Percentiles rank a stretch among this genome's conserved stretches.
phyloP scores from a whole-genome alignment of 2,888 invertebrate genomes.

The Ophonus ardosiacus region DNA sequence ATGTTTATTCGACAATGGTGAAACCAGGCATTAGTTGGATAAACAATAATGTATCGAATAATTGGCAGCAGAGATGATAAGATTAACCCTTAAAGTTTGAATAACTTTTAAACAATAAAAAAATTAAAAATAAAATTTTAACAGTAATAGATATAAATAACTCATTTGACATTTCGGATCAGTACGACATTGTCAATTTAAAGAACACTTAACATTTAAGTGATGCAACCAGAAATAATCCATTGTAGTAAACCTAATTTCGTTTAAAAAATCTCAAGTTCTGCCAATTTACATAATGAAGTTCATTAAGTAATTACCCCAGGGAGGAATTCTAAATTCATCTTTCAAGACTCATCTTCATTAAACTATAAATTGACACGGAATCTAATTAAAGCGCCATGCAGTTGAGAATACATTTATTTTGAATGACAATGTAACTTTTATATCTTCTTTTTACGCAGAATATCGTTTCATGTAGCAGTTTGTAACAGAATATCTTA shows the following conservation, averaged over 20 bases:
- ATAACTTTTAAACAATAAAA: too few relatives aligned
- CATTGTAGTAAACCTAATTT: background rate
- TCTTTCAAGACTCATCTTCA: slow-evolving; percentile 54
- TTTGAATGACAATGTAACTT: slow-evolving; percentile 43
- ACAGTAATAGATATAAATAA: too few relatives aligned
- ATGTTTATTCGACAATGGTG: too few relatives aligned
- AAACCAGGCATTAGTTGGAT: too few relatives aligned
- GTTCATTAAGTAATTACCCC: slow-evolving; percentile 52
- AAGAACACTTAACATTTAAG: too few relatives aligned
- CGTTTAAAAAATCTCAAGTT: slow-evolving; percentile 26
- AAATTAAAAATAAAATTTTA: too few relatives aligned
- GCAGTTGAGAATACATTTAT: slow-evolving; percentile 23
- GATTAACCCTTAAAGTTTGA: too few relatives aligned
- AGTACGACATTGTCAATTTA: too few relatives aligned
- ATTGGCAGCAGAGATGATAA: too few relatives aligned
- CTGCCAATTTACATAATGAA: slow-evolving; percentile 52
- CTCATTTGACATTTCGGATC: too few relatives aligned
- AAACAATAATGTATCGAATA: too few relatives aligned
- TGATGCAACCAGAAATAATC: too few relatives aligned
- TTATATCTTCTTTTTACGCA: slow-evolving; percentile 32
- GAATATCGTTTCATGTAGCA: background rate
- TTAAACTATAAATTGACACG: slow-evolving; percentile 55
- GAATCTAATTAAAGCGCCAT: slow-evolving; percentile 47
- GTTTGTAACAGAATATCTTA: slow-evolving; percentile 40
- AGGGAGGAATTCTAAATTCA: slow-evolving; percentile 56